phyloP scores from a whole-genome alignment of 1,140 invertebrate species.

The honey bee (Apis mellifera) region Amel_HAv3.1 CM009938.2:1093001-1093500 shows the following conservation, averaged over 20 bases:
- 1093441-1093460: conserved; percentile 40
- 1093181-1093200: conserved; percentile 3
- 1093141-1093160: neutral
- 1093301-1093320: neutral
- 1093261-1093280: neutral
- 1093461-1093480: neutral
- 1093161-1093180: conserved; percentile 26
- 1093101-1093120: conserved; percentile 3
- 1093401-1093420: neutral
- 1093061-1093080: too few species aligned
- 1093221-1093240: neutral
- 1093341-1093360: too few species aligned
- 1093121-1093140: neutral
- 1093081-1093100: neutral
- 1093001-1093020: neutral
- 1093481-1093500: conserved; percentile 21
- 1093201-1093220: neutral
- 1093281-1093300: neutral
- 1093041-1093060: neutral
- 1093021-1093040: neutral
- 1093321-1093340: neutral
- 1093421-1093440: conserved; percentile 29
- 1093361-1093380: neutral
- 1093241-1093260: neutral
- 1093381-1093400: conserved; percentile 7